phyloP scores from a whole-genome alignment of 2,113 vertebrate genomes.

The Falco punctatus region DNA sequence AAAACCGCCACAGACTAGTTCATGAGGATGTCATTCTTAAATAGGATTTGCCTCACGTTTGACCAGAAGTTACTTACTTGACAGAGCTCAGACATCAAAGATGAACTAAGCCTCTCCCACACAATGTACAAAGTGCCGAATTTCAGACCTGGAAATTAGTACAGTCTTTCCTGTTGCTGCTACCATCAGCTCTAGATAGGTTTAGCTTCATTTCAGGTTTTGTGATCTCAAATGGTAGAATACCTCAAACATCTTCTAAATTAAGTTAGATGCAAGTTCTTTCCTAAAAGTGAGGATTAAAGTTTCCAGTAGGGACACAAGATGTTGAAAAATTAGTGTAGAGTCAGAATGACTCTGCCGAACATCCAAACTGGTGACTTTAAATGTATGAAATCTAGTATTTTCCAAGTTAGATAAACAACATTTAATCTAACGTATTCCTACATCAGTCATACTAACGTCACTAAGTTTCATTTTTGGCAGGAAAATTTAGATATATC shows the following conservation, averaged over 20 bases:
- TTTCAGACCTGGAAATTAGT: not conserved
- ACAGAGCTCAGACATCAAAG: slow-evolving; percentile 52
- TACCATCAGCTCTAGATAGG: not conserved
- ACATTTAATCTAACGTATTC: not conserved
- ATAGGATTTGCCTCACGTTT: slow-evolving; percentile 85
- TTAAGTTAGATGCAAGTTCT: not conserved
- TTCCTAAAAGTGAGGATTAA: not conserved
- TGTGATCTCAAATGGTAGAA: not conserved
- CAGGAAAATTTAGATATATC: not conserved
- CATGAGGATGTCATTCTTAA: slow-evolving; percentile 83
- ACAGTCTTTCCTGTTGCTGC: not conserved
- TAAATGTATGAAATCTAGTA: not conserved
- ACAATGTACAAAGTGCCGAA: not conserved
- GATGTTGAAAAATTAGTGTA: not conserved
- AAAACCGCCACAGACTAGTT: slow-evolving; percentile 84
- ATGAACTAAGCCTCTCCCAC: not conserved
- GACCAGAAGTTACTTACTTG: slow-evolving; percentile 15
- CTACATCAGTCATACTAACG: not conserved
- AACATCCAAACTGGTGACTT: not conserved
- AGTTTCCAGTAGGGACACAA: not conserved
- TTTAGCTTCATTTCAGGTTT: not conserved
- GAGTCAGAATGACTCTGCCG: not conserved
- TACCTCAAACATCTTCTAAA: not conserved
- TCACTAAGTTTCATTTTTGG: not conserved
- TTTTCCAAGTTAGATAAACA: not conserved